Conservation (phyloP, 2,888 invertebrate species). For the Dynastes maya region DNA sequence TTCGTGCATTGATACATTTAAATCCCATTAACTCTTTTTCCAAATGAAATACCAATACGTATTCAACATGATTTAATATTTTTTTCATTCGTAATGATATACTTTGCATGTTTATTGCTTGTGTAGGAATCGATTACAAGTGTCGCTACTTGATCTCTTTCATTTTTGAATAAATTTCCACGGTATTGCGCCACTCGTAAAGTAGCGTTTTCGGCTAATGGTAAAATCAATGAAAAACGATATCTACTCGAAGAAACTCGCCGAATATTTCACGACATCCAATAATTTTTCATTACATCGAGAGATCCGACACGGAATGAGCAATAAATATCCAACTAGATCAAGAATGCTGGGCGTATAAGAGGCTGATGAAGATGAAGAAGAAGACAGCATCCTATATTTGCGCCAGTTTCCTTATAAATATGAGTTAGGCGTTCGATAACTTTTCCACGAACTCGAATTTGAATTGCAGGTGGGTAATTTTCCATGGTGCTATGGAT, state of each 20-base stretch:
- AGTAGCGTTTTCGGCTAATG: constrained; percentile 4
- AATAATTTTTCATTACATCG: constrained; percentile 30
- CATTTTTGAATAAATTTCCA: constrained; percentile 6
- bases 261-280: constrained; percentile 18
- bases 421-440: constrained; percentile 1
- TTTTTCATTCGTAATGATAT: neutral
- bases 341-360: neutral
- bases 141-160: constrained; percentile 1
- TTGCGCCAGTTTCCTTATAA: constrained; percentile 18
- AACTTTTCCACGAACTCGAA: neutral
- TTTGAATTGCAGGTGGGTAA: neutral
- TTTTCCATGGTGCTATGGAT: neutral
- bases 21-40: neutral
- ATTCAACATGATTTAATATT: constrained; percentile 2
- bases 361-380: neutral
- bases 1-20: neutral
- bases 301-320: constrained; percentile 2
- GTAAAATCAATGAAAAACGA: constrained; percentile 24
- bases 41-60: neutral
- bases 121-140: constrained; percentile 4
- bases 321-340: constrained; percentile 12
- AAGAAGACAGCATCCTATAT: constrained; percentile 12
- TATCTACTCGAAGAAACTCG: neutral
- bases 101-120: neutral
- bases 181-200: neutral